These are phyloP conservation scores for Sylvilagus bachmani DNA, from an alignment of 2,113 vertebrate species.

Conservation along the genomic window DNA sequence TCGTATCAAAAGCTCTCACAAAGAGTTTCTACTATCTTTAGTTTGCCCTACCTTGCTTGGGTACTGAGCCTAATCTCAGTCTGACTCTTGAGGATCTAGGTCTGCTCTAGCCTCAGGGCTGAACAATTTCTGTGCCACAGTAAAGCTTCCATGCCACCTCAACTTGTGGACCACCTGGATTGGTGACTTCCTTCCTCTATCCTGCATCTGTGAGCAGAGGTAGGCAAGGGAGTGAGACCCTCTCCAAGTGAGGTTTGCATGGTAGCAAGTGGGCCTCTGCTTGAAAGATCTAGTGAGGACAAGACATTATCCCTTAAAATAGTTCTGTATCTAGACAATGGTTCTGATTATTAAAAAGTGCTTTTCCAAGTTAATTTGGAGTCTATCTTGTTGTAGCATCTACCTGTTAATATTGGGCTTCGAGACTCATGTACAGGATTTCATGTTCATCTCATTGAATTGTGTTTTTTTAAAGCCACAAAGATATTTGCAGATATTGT, in stretches of 20 bases:
- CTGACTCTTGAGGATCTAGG: neutral
- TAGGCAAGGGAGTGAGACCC: too few relatives aligned
- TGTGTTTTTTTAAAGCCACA: slow-evolving; percentile 21
- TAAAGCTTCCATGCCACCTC: neutral
- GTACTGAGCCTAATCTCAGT: neutral
- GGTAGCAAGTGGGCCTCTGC: neutral
- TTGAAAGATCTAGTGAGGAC: neutral
- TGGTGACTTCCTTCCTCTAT: neutral
- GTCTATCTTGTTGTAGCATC: neutral
- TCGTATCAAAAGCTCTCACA: neutral
- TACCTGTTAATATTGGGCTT: neutral
- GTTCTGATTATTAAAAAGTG: neutral
- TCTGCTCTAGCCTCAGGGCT: neutral
- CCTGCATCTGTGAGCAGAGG: neutral
- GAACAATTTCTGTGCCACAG: too few relatives aligned
- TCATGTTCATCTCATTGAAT: neutral
- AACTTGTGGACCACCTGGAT: neutral
- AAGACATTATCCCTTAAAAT: neutral
- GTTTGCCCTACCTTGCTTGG: neutral
- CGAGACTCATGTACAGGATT: neutral
- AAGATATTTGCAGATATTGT: neutral
- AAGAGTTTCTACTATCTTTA: neutral
- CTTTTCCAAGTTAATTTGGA: neutral
- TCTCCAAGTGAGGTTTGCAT: neutral
- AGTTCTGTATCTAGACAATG: neutral